Evolutionary conservation across 2,888 invertebrate genomes (phyloP).

Genomic region (Axea sp.): DNA sequence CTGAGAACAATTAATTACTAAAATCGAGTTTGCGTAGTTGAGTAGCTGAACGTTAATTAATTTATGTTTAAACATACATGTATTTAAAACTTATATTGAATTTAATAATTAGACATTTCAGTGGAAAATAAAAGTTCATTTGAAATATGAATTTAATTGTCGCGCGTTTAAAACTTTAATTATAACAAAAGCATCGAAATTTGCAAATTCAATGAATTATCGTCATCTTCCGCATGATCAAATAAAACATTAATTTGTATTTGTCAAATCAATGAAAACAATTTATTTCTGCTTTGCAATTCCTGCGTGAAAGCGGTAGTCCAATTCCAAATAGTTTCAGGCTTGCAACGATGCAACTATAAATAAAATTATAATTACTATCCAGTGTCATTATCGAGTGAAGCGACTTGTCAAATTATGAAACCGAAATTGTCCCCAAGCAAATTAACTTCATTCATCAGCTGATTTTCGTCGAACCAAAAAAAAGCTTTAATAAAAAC

Average conservation of each 20-base stretch:
- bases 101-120: no score
- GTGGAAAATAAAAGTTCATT: no score
- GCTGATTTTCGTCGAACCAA: constrained; percentile 23
- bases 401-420: constrained; percentile 35
- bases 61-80: no score
- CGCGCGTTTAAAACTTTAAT: no score
- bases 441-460: constrained; percentile 29
- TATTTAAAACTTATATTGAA: no score
- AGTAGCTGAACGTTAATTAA: no score
- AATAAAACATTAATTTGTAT: constrained; percentile 25
- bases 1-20: no score
- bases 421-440: constrained; percentile 36
- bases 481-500: constrained; percentile 5
- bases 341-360: constrained; percentile 17
- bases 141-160: no score
- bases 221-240: not conserved
- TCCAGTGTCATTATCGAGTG: constrained; percentile 32
- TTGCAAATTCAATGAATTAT: no score
- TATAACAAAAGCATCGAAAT: no score
- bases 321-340: constrained; percentile 15
- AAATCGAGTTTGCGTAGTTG: no score
- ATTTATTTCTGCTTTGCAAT: constrained; percentile 29
- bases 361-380: constrained; percentile 41
- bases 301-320: constrained; percentile 27
- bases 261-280: constrained; percentile 19